Percentiles rank a stretch among this genome's conserved stretches.
Conservation (phyloP, 2,888 invertebrate species). For the Pinctada fucata region DNA sequence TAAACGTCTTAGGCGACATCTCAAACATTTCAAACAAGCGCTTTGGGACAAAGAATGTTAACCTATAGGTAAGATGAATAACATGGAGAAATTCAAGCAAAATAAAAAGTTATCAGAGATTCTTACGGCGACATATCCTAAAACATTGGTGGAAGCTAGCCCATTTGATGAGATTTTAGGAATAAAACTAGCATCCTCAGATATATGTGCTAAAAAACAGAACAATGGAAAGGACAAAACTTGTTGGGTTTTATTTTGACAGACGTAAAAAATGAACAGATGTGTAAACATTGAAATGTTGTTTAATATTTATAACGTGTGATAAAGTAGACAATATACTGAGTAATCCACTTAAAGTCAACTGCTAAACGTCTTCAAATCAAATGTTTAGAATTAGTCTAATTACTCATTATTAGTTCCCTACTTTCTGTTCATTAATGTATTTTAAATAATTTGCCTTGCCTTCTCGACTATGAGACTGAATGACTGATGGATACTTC, state of each 20-base stretch:
- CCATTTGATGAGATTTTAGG: conserved; percentile 74
- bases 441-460: no score
- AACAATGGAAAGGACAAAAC: conserved; percentile 72
- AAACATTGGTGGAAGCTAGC: conserved; percentile 73
- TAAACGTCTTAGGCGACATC: conserved; percentile 69
- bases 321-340: no score
- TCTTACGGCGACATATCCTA: conserved; percentile 66
- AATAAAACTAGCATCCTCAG: conserved; percentile 65
- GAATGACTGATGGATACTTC: no score
- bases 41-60: conserved; percentile 63
- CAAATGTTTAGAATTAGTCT: no score
- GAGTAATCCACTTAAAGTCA: no score
- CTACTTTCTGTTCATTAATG: no score
- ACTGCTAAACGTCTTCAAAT: no score
- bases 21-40: conserved; percentile 65
- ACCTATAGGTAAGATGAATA: conserved; percentile 68
- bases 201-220: conserved; percentile 57
- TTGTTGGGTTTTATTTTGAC: conserved; percentile 69
- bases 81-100: conserved; percentile 66
- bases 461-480: no score
- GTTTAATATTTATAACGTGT: no score
- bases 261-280: conserved; percentile 63
- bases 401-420: no score
- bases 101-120: conserved; percentile 59
- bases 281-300: conserved; percentile 11